phyloP scores from a whole-genome alignment of 2,888 invertebrate genomes.

The Pterobdella sp. region DNA sequence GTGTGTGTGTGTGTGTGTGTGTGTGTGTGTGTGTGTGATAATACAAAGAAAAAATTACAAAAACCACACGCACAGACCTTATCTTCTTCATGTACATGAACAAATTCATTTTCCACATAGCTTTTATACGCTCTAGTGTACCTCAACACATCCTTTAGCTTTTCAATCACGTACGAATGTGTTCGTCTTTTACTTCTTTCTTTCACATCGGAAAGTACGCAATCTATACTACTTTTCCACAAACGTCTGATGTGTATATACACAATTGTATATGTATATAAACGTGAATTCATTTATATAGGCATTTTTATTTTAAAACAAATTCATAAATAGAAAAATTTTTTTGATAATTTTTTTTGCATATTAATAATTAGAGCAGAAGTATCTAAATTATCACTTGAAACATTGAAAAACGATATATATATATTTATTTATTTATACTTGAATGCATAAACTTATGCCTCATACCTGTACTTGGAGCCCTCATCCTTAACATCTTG shows the following conservation, averaged over 20 bases:
- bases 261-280: background rate
- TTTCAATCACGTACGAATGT: background rate
- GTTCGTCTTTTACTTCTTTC: background rate
- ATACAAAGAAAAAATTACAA: background rate
- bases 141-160: conserved; percentile 1
- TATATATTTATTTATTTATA: no score
- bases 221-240: background rate
- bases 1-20: background rate
- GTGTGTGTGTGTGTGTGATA: background rate
- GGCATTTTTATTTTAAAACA: background rate
- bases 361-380: no score
- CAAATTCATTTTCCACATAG: background rate
- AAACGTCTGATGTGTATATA: background rate
- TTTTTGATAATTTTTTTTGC: no score
- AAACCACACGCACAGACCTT: background rate
- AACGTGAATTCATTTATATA: background rate
- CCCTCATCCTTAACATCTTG: no score
- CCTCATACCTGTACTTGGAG: no score
- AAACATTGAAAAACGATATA: no score
- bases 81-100: background rate
- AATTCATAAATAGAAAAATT: background rate
- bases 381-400: no score
- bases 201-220: background rate
- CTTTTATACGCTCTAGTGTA: background rate
- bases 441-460: no score